A percentile compares a stretch with the other conserved stretches of the same genome.
Conservation (phyloP, 2,888 invertebrate genomes). For the Drosophila sordidapex region DNA sequence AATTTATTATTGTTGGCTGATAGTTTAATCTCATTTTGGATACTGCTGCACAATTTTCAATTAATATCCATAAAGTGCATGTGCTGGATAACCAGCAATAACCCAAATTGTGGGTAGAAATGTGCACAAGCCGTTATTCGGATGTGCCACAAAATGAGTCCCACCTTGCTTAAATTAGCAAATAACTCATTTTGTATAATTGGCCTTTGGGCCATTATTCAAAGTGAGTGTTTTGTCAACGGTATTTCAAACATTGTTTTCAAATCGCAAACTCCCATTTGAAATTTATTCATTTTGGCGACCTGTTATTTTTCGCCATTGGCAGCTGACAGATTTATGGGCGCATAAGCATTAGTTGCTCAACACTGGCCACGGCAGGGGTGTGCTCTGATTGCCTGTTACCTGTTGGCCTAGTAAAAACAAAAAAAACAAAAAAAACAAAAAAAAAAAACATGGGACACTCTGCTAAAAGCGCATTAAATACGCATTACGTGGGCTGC, state of each 20-base stretch:
- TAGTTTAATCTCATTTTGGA: not conserved
- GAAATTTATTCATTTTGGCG: conserved; percentile 1
- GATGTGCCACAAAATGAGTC: not conserved
- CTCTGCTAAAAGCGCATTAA: conserved; percentile 66
- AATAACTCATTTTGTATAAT: not conserved
- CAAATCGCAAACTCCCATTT: conserved; percentile 2
- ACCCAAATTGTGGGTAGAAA: not conserved
- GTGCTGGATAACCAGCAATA: not conserved
- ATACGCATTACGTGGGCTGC: conserved; percentile 64
- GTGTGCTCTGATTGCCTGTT: conserved; percentile 18
- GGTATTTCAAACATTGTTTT: not conserved
- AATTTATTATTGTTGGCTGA: not conserved
- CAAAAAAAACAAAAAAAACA: not conserved
- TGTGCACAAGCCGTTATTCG: conserved; percentile 3
- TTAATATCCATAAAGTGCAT: not conserved
- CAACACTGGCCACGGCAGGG: not conserved
- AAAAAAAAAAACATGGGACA: not conserved
- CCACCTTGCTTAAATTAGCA: not conserved
- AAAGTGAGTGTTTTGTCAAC: conserved; percentile 3
- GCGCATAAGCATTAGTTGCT: conserved; percentile 52
- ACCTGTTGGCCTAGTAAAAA: conserved; percentile 42
- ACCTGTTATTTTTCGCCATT: conserved; percentile 29
- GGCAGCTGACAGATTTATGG: conserved; percentile 54
- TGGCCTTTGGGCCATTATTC: conserved; percentile 14
- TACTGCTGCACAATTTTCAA: not conserved